Percentiles rank a stretch among this genome's conserved stretches.
These are phyloP conservation scores for Escarpia spicata DNA, from an alignment of 2,888 invertebrate species.

Conservation along the genomic window DNA sequence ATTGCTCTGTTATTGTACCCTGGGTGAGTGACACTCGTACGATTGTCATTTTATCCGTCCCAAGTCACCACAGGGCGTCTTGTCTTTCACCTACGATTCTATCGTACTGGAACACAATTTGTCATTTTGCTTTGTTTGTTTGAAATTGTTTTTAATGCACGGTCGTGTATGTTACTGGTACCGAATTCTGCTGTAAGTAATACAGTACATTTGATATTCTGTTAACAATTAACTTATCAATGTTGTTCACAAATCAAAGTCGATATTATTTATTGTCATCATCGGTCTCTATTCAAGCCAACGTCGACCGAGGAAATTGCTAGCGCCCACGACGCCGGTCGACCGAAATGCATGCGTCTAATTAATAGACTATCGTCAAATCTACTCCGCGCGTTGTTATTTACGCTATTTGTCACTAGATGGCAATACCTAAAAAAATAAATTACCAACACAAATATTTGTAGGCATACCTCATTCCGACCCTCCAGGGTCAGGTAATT, in stretches of 20 bases:
- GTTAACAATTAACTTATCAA: neutral
- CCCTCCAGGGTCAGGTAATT: neutral
- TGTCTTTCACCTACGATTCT: conserved; percentile 8
- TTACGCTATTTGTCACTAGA: neutral
- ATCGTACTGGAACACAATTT: conserved; percentile 10
- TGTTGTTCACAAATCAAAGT: neutral
- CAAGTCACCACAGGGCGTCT: neutral
- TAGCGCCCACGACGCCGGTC: conserved; percentile 20
- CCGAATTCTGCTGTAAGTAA: neutral
- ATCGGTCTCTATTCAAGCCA: neutral
- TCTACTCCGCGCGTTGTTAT: neutral
- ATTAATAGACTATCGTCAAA: conserved; percentile 17
- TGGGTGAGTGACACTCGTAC: neutral
- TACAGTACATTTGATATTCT: neutral
- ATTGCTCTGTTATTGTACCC: neutral
- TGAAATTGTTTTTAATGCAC: neutral
- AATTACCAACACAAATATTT: neutral
- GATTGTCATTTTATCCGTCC: conserved; percentile 14
- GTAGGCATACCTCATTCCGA: neutral
- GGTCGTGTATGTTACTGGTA: neutral
- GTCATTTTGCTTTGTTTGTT: conserved; percentile 1
- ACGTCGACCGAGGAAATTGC: neutral
- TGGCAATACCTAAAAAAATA: neutral
- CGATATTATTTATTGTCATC: neutral
- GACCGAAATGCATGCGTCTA: conserved; percentile 6